Base-by-base conservation (phyloP, 1,140 invertebrate genomes). In the Drosophila leontia region DNA sequence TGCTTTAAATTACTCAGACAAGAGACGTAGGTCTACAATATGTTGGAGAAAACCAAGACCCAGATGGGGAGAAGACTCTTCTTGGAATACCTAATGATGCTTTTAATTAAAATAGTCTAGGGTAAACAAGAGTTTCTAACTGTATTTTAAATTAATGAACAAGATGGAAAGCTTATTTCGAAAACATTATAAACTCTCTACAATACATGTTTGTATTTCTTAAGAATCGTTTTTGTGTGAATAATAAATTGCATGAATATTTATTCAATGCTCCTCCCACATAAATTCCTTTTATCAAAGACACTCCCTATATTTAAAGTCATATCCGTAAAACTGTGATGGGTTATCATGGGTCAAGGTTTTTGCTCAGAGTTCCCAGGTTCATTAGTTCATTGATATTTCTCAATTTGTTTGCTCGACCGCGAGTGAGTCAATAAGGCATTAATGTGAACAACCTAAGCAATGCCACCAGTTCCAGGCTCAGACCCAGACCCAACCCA, bases 381-480 rank as follows among this genome's bases (percentile, higher is more conserved):
- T 65, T 26, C 45, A 53, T 69, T 65, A 63, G 59, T 65, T 64
- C 37, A 65, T 64, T 69, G 60, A 64, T 65, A 65, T 69, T 50
- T 51, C 60, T 11, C 39, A 64, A 69, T 51, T 50, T 64, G 65
- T 65, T 64, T 69, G 35, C 59, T n/a, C 35, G 17, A 41, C 58
- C 48, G 48, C 45, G 26, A 26, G 34, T 12, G 59, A 48, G 64
- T 64, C 42, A 64, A 65, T 63, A 65, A 9, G 34, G 44, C 19
- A 17, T 23, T 42, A n/a, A 63, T 63, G 67, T 70, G 61, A 67
- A 69, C 37, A 53, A 68, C 61, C 67, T 4, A 68, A n/a, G 48
- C 62, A 67, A 53, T 69, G 67, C 67, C 48, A 69, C 23, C 48
- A 50, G 47, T 29, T 29, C 41, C 45, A 23, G 23, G 45, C 45